phyloP scores from a whole-genome alignment of 2,888 invertebrate species.

The Allacma fusca region DNA sequence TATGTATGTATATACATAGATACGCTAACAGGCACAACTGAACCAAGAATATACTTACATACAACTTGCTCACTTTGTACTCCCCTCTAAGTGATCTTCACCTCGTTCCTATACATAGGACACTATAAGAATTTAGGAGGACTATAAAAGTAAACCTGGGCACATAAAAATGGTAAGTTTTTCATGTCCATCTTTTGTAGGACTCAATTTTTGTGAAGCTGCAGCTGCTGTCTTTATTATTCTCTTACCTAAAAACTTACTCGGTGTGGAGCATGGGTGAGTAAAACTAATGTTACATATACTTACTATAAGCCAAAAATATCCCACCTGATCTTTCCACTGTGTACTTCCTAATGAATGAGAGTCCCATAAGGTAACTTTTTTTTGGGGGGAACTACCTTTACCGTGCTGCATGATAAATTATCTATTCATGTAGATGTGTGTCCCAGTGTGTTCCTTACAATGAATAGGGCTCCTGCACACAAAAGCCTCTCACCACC shows the following conservation, averaged over 20 bases:
- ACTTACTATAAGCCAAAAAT: conserved; percentile 13
- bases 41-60: no score
- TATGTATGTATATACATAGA: no score
- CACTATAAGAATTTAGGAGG: conserved; percentile 18
- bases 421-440: no score
- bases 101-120: background rate
- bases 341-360: background rate
- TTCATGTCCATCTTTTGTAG: conserved; percentile 26
- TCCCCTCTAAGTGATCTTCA: background rate
- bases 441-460: background rate
- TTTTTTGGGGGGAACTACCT: background rate
- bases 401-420: background rate
- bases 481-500: no score
- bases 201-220: conserved; percentile 24
- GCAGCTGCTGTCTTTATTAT: conserved; percentile 26
- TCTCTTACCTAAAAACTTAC: background rate
- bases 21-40: no score
- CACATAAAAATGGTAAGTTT: conserved; percentile 26
- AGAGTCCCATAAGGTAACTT: background rate
- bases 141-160: conserved; percentile 25
- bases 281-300: no score
- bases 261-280: no score
- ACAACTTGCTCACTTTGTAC: background rate
- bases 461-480: background rate
- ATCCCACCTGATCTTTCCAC: conserved; percentile 21